Evolutionary conservation across 1,140 invertebrate genomes (phyloP).

Genomic region (Physella acuta): DNA sequence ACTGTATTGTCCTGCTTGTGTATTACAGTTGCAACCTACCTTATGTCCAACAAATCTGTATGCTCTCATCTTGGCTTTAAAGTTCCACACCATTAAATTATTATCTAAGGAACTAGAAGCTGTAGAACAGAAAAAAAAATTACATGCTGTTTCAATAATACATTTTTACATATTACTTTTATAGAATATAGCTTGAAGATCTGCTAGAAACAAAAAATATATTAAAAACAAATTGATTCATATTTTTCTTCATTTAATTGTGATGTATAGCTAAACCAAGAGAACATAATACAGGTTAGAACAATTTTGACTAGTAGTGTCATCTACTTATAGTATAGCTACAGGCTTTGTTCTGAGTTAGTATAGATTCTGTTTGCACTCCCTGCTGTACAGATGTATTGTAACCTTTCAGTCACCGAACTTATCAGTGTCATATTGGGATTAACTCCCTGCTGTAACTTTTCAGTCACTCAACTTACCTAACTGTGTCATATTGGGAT

Average conservation of each 20-base stretch:
- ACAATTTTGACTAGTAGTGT: too few relatives aligned
- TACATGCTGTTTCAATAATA: not conserved
- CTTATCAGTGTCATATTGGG: too few relatives aligned
- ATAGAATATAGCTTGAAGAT: too few relatives aligned
- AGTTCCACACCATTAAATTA: conserved; percentile 80
- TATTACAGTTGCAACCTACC: conserved; percentile 47
- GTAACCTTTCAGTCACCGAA: too few relatives aligned
- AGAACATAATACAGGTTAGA: not conserved
- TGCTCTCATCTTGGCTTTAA: conserved; percentile 63
- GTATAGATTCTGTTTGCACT: too few relatives aligned
- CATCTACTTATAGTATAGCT: too few relatives aligned
- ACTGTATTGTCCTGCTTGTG: too few relatives aligned
- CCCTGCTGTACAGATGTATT: too few relatives aligned
- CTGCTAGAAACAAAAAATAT: not conserved
- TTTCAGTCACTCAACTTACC: conserved; percentile 47
- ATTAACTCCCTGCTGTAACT: too few relatives aligned
- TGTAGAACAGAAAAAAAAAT: conserved; percentile 29
- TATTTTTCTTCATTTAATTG: not conserved
- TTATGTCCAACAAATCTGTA: conserved; percentile 62
- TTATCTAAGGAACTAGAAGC: conserved; percentile 76
- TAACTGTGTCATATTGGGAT: conserved; percentile 74
- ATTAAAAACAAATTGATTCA: not conserved
- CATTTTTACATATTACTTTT: too few relatives aligned
- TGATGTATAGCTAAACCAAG: not conserved
- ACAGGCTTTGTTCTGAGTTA: too few relatives aligned